Base-by-base conservation (phyloP, 2,888 invertebrate species). In the Macropis europaea region DNA sequence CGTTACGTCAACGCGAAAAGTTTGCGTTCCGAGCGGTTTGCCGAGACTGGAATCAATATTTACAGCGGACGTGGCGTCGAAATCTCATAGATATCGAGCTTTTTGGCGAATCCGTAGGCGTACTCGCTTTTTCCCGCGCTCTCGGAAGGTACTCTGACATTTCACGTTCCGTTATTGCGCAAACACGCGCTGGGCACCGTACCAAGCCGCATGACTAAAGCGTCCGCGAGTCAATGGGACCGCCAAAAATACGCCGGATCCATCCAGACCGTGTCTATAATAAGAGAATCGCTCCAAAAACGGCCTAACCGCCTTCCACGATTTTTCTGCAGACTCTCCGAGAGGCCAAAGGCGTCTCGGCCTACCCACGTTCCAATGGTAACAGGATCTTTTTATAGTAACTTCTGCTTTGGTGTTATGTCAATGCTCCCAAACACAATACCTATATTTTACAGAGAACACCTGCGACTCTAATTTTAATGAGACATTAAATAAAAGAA, bases 171-270 rank as follows among this genome's bases (percentile, higher is more conserved):
- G 62, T 75, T 69, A 56, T 75, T 73, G 68, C 77, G 72, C 69
- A 67, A 79, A 69, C 62, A 67, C 56, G 34, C 61, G 42, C 64
- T 60, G 77, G 81, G 81, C 77, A 77, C n/a, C 53, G 67, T 70
- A 77, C 74, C 81, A 75, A 79, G 64, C 70, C 63, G 57, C 63
- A 63, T 70, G 77, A 79, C 72, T 77, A 72, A 80, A 69, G 36
- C 67, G 48, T n/a, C 40, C 66, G 9, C 48, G 72, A 67, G 75
- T 77, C 77, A 77, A 77, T 77, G 74, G 67, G 57, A 74, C 70
- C 57, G 52, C 66, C 75, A 57, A 66, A 78, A 78, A 78, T 78
- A 78, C 48, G n/a, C n/a, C n/a, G 71, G 48, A 45, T 47, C 47
- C 48, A 19, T 62, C 38, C 66, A 53, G 57, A 50, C 56, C 26